phyloP scores from a whole-genome alignment of 2,888 invertebrate species.

The Charanyca ferruginea region DNA sequence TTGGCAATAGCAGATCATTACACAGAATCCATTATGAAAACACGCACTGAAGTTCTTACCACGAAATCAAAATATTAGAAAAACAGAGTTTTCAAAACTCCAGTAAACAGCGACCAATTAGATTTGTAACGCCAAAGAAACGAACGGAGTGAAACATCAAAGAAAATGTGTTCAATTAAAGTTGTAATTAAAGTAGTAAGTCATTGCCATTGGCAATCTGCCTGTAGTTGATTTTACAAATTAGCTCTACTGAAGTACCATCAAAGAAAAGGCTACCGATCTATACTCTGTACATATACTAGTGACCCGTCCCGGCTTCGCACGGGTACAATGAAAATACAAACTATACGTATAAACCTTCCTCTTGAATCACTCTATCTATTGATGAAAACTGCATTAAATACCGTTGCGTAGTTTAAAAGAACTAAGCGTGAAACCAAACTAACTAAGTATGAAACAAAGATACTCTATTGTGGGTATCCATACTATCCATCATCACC shows the following conservation, averaged over 20 bases:
- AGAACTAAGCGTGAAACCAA: too few relatives aligned
- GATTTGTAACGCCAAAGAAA: background rate
- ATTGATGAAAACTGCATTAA: too few relatives aligned
- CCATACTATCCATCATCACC: too few relatives aligned
- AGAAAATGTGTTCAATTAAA: conserved; percentile 33
- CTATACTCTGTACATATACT: too few relatives aligned
- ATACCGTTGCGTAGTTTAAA: too few relatives aligned
- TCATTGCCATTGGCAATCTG: conserved; percentile 43
- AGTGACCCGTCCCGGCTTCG: too few relatives aligned
- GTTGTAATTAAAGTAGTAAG: conserved; percentile 38
- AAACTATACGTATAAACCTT: too few relatives aligned
- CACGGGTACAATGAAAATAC: too few relatives aligned
- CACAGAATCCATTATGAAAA: background rate
- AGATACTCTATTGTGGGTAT: too few relatives aligned
- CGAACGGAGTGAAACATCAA: conserved; percentile 46
- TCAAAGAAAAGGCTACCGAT: background rate
- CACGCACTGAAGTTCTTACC: background rate
- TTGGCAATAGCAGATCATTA: too few relatives aligned
- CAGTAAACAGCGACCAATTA: background rate
- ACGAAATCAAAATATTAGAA: background rate
- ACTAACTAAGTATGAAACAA: too few relatives aligned
- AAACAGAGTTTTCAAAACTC: background rate
- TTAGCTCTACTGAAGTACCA: conserved; percentile 17
- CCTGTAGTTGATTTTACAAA: conserved; percentile 21
- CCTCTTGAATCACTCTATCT: too few relatives aligned